A percentile compares a stretch with the other conserved stretches of the same genome.
These are phyloP conservation scores for Amblyraja radiata DNA, from an alignment of 2,797 vertebrate species.

Conservation along the genomic window DNA sequence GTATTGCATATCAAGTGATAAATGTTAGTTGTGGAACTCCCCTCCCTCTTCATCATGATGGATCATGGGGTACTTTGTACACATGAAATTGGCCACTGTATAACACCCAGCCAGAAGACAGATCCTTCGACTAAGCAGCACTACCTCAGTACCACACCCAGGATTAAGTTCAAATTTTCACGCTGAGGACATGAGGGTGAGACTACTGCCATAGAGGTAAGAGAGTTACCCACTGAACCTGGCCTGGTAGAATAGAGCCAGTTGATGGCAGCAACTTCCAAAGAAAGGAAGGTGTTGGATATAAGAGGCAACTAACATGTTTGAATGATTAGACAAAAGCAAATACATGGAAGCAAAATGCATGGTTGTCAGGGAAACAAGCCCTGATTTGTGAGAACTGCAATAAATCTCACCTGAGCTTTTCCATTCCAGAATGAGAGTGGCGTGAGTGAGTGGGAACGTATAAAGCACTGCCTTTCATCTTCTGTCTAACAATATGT, in stretches of 20 bases:
- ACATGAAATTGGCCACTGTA: neutral
- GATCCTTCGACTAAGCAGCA: neutral
- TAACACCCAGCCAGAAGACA: neutral
- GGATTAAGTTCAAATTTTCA: neutral
- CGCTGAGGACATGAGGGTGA: neutral
- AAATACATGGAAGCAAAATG: neutral
- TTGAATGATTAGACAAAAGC: neutral
- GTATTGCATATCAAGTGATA: neutral
- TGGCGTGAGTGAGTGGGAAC: neutral
- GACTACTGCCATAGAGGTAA: neutral
- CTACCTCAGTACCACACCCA: neutral
- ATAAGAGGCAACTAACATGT: neutral
- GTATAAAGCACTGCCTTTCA: neutral
- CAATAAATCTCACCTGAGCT: neutral
- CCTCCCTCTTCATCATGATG: neutral
- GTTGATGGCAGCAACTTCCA: neutral
- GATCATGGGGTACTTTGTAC: neutral
- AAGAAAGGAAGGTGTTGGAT: neutral
- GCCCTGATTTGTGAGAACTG: neutral
- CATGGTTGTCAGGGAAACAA: neutral
- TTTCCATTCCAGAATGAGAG: neutral
- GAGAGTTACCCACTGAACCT: neutral
- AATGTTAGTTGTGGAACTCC: neutral
- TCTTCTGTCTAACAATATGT: neutral
- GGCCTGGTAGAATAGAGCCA: neutral